A percentile compares a stretch with the other conserved stretches of the same genome.
phyloP scores from a whole-genome alignment of 2,113 vertebrate genomes.

The Eonycteris spelaea region DNA sequence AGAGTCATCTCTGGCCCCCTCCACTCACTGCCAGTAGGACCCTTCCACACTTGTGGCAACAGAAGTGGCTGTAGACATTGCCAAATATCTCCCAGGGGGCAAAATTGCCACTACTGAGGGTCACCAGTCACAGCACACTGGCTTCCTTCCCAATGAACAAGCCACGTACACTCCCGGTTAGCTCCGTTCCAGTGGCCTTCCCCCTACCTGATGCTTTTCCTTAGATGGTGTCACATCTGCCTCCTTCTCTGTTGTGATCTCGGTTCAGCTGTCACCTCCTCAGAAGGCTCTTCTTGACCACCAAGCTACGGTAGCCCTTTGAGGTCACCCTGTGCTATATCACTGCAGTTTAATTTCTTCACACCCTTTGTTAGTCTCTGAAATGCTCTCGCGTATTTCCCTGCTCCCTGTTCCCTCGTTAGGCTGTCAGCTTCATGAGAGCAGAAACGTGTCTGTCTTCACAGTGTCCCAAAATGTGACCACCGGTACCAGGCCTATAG shows the following conservation, averaged over 20 bases:
- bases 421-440: not conserved
- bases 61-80: not conserved
- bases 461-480: not conserved
- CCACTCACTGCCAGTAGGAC: not conserved
- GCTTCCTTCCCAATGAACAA: not conserved
- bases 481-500: not conserved
- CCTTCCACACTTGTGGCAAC: not conserved
- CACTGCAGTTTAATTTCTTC: not conserved
- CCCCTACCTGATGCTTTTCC: rapidly evolving
- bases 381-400: rapidly evolving
- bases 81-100: not conserved
- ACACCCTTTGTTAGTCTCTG: rapidly evolving
- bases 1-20: not conserved
- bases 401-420: rapidly evolving
- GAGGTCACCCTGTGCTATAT: rapidly evolving
- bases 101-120: not conserved
- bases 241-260: not conserved
- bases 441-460: not conserved
- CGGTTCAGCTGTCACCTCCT: not conserved
- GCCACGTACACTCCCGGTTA: rapidly evolving
- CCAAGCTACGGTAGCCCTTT: not conserved
- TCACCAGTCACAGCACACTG: not conserved
- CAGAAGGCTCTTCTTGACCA: not conserved
- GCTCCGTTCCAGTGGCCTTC: rapidly evolving
- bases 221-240: not conserved